Percentiles rank a stretch among this genome's conserved stretches.
Evolutionary conservation across 2,797 vertebrate genomes (phyloP).

Genomic region (Gastrophryne carolinensis): DNA sequence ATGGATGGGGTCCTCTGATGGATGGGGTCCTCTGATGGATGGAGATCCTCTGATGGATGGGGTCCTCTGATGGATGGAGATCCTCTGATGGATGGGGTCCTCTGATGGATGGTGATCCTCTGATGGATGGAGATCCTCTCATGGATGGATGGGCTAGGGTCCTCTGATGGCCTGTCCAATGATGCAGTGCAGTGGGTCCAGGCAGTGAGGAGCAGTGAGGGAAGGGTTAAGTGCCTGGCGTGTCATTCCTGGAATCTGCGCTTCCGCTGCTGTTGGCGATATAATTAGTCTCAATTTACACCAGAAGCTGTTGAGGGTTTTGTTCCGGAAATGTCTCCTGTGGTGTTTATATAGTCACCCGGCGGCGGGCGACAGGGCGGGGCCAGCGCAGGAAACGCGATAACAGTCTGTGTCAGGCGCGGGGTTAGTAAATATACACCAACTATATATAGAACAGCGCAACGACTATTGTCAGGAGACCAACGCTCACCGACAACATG

Average conservation of each 20-base stretch:
- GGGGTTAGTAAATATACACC: neutral
- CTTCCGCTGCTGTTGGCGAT: neutral
- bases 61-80: no score
- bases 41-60: no score
- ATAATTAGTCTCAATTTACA: slow-evolving; percentile 33
- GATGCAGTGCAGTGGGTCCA: no score
- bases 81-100: no score
- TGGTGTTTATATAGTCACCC: slow-evolving; percentile 28
- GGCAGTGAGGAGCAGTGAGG: no score
- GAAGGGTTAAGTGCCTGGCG: neutral
- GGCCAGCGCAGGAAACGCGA: neutral
- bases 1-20: no score
- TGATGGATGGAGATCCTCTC: no score
- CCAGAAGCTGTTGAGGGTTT: slow-evolving; percentile 13
- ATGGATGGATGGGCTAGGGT: no score
- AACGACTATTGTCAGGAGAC: neutral
- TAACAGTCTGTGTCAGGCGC: slow-evolving; percentile 3
- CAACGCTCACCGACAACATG: no score
- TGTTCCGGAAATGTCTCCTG: slow-evolving; percentile 7
- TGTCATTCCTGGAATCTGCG: neutral
- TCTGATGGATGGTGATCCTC: no score
- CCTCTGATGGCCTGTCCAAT: no score
- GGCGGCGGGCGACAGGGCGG: slow-evolving; percentile 9
- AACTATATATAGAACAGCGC: neutral
- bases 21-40: no score